Evolutionary conservation across 1,140 invertebrate species (phyloP).

Genomic region (Yoshiicerus persimilis): DNA sequence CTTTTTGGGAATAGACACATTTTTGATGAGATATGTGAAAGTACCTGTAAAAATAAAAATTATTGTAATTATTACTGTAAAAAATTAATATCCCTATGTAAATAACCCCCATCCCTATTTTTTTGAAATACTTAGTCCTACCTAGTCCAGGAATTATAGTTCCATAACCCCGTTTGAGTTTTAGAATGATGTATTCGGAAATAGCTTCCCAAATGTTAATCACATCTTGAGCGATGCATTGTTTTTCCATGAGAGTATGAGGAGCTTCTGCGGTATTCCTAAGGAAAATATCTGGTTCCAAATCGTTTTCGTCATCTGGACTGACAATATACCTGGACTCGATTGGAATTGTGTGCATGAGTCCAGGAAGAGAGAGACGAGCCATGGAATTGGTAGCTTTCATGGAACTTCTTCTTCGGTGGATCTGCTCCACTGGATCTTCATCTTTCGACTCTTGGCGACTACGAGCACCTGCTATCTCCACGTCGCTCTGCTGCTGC

Average conservation of each 20-base stretch:
- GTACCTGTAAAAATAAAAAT: not conserved
- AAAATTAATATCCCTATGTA: too few species aligned
- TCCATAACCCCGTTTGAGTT: not conserved
- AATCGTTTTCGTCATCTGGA: not conserved
- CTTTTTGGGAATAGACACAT: not conserved
- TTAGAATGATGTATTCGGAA: not conserved
- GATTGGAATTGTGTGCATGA: not conserved
- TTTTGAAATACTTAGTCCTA: not conserved
- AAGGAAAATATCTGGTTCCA: not conserved
- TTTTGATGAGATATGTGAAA: not conserved
- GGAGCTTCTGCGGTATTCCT: not conserved
- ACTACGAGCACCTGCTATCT: too few species aligned
- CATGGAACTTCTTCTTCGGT: not conserved
- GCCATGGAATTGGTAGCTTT: not conserved
- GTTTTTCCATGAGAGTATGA: not conserved
- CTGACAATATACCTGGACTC: not conserved
- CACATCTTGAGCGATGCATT: conserved; percentile 11
- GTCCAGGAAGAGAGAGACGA: too few species aligned
- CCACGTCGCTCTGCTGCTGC: not conserved
- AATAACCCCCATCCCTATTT: too few species aligned
- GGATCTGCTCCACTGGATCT: not conserved
- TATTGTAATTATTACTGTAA: too few species aligned
- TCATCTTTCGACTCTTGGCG: not conserved
- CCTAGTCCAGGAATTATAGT: conserved; percentile 25
- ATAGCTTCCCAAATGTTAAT: conserved; percentile 27